Percentiles rank a stretch among this genome's conserved stretches.
Evolutionary conservation across 1,140 invertebrate genomes (phyloP).

Genomic region (Drosophila seguyi): DNA sequence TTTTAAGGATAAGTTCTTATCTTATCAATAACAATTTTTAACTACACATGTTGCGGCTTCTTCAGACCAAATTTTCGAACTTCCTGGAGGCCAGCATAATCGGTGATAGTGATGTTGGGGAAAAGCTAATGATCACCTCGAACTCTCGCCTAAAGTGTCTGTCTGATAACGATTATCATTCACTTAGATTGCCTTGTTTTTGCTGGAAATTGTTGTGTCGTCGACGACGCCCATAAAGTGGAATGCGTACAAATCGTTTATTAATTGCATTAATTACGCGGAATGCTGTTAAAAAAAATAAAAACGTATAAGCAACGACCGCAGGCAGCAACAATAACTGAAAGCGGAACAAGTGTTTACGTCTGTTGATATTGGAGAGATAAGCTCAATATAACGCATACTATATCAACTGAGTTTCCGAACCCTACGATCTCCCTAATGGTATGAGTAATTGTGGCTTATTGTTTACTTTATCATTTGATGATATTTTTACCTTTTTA

Average conservation of each 20-base stretch:
- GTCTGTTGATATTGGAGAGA: constrained; percentile 56
- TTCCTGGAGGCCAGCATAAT: constrained; percentile 21
- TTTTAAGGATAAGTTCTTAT: constrained; percentile 9
- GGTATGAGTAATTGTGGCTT: constrained; percentile 58
- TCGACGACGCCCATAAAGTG: constrained; percentile 41
- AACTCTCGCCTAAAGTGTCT: constrained; percentile 14
- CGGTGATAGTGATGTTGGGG: neutral
- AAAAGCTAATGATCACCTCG: constrained; percentile 37
- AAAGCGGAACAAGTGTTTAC: constrained; percentile 60
- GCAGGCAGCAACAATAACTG: constrained; percentile 29
- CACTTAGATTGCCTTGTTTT: constrained; percentile 28
- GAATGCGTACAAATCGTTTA: constrained; percentile 70
- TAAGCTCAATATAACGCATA: constrained; percentile 28
- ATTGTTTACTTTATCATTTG: constrained; percentile 46
- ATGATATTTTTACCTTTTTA: constrained; percentile 44
- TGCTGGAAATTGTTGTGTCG: constrained; percentile 8
- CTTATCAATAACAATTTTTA: constrained; percentile 23
- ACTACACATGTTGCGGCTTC: constrained; percentile 43
- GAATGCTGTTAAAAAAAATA: constrained; percentile 39
- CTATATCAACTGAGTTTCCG: constrained; percentile 32
- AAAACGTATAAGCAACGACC: constrained; percentile 6
- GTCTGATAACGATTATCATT: constrained; percentile 43
- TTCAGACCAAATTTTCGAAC: constrained; percentile 13
- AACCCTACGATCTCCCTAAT: constrained; percentile 28
- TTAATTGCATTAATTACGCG: constrained; percentile 69